Percentiles rank a stretch among this genome's conserved stretches.
These are phyloP conservation scores for Atherinosoma microstoma DNA, from an alignment of 2,797 vertebrate species.

Conservation along the genomic window DNA sequence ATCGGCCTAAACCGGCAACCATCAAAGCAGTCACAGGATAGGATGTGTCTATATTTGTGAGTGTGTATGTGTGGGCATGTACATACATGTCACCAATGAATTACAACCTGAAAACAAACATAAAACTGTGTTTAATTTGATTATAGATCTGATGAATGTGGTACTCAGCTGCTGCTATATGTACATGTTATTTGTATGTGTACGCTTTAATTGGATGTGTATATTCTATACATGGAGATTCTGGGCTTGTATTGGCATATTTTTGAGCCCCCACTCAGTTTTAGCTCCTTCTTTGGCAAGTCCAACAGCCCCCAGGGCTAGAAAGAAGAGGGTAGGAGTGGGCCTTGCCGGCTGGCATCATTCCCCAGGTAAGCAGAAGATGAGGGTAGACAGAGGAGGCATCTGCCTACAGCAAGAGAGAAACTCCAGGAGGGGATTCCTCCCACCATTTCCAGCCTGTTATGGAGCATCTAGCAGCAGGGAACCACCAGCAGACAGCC, in stretches of 20 bases:
- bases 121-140: conserved; percentile 31
- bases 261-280: conserved; percentile 24
- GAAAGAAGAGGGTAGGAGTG: conserved; percentile 36
- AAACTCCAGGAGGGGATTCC: conserved; percentile 76
- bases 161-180: conserved; percentile 31
- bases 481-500: conserved; percentile 56
- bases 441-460: conserved; percentile 67
- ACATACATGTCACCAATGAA: conserved; percentile 32
- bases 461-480: conserved; percentile 66
- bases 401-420: conserved; percentile 74
- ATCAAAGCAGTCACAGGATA: conserved; percentile 13
- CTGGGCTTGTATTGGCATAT: conserved; percentile 42
- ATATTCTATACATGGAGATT: conserved; percentile 22
- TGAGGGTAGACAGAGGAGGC: conserved; percentile 66
- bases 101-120: conserved; percentile 28
- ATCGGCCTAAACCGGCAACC: conserved; percentile 54
- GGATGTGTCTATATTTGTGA: conserved; percentile 3
- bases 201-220: conserved; percentile 22
- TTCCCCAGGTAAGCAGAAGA: conserved; percentile 72
- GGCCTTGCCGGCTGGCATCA: conserved; percentile 49
- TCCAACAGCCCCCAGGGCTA: conserved; percentile 41
- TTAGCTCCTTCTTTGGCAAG: conserved; percentile 57
- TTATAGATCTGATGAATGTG: conserved; percentile 29
- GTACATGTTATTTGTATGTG: conserved; percentile 35
- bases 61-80: conserved; percentile 15